Percentiles rank a stretch among this genome's conserved stretches.
These are phyloP conservation scores for Astropecten irregularis DNA, from an alignment of 53 echinoderm and acorn worm species.

Conservation along the genomic window DNA sequence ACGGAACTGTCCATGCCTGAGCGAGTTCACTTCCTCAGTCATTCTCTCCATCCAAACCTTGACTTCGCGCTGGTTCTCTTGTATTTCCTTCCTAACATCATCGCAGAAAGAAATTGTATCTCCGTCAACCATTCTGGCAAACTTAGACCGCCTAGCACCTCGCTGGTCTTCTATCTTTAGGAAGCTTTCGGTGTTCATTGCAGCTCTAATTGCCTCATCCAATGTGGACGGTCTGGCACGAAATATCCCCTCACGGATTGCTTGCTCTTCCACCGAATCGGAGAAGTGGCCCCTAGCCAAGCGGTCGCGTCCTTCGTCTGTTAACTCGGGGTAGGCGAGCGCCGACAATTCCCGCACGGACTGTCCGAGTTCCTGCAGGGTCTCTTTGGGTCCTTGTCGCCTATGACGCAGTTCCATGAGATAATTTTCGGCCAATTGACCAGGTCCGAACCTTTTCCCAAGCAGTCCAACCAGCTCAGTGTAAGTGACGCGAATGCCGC, in stretches of 20 bases:
- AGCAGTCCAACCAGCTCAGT: neutral
- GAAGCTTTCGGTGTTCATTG: neutral
- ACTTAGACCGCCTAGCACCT: too few relatives aligned
- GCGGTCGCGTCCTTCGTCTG: neutral
- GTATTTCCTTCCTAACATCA: too few relatives aligned
- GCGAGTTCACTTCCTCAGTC: neutral
- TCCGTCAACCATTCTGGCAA: neutral
- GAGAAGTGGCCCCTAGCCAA: conserved; percentile 20
- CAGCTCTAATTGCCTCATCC: conserved; percentile 15
- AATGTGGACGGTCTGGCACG: conserved; percentile 2
- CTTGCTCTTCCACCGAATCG: conserved; percentile 3
- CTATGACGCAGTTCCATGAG: neutral
- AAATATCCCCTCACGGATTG: neutral
- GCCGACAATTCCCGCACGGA: neutral
- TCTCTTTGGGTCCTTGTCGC: conserved; percentile 5
- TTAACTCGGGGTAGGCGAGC: conserved; percentile 23
- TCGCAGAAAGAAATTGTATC: too few relatives aligned
- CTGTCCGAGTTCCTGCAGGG: conserved; percentile 27
- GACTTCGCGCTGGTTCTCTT: conserved; percentile 4
- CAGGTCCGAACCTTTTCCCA: conserved; percentile 1
- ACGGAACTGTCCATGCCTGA: neutral
- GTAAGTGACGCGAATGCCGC: neutral
- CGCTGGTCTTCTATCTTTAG: too few relatives aligned
- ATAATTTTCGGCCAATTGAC: neutral
- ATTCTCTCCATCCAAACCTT: neutral